A percentile compares a stretch with the other conserved stretches of the same genome.
Conservation (phyloP, 2,888 invertebrate species). For the Phymatocera aterrima region DNA sequence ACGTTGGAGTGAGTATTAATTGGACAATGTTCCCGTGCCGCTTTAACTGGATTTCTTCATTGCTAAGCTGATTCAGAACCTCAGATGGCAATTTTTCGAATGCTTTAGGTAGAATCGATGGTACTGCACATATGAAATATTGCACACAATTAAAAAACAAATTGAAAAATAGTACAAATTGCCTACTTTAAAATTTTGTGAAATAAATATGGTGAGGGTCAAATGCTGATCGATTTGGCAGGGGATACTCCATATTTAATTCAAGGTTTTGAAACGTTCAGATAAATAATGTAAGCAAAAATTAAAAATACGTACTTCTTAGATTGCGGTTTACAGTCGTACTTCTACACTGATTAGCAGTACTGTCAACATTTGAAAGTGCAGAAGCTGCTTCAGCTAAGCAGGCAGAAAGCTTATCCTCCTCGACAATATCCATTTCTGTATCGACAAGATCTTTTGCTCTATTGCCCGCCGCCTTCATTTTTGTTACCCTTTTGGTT, state of each 20-base stretch:
- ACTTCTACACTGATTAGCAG: background rate
- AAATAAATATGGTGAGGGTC: background rate
- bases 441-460: conserved; percentile 48
- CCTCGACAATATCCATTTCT: conserved; percentile 59
- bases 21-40: conserved; percentile 80
- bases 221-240: too few species aligned
- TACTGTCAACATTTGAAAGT: conserved; percentile 63
- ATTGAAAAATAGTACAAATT: too few species aligned
- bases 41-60: conserved; percentile 78
- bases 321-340: conserved; percentile 16
- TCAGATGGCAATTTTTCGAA: conserved; percentile 60
- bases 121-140: conserved; percentile 21
- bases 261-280: too few species aligned
- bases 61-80: conserved; percentile 65
- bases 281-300: too few species aligned
- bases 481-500: conserved; percentile 63
- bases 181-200: too few species aligned
- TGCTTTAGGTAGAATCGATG: conserved; percentile 51
- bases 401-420: conserved; percentile 70
- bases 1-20: conserved; percentile 78
- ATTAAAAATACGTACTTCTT: conserved; percentile 2
- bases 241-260: too few species aligned
- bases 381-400: conserved; percentile 72
- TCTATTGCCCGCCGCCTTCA: conserved; percentile 62
- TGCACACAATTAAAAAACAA: background rate